These are phyloP conservation scores for Chrysotoxum bicinctum DNA, from an alignment of 2,888 invertebrate species.

Conservation along the genomic window DNA sequence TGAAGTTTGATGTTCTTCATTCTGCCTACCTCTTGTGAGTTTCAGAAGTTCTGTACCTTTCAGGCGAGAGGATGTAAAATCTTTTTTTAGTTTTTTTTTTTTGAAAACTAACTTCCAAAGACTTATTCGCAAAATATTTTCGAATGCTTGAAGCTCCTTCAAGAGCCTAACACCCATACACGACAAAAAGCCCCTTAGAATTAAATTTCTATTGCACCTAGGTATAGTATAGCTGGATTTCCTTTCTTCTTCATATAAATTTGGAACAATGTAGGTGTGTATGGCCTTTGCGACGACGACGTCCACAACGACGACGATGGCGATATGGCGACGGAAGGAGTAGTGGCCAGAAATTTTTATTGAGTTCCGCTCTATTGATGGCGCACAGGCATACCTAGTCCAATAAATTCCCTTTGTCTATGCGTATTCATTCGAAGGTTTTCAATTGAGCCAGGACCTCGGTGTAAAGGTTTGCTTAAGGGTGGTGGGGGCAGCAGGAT, in stretches of 20 bases:
- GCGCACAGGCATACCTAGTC: slow-evolving; percentile 53
- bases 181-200: slow-evolving; percentile 15
- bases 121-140: slow-evolving; percentile 62
- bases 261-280: slow-evolving; percentile 22
- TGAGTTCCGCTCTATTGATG: slow-evolving; percentile 71
- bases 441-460: slow-evolving; percentile 34
- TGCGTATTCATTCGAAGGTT: slow-evolving; percentile 68
- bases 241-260: neutral
- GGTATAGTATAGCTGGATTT: neutral
- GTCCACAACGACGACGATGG: neutral
- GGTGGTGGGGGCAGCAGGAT: neutral
- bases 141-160: slow-evolving; percentile 38
- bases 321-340: neutral
- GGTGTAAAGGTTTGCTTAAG: neutral
- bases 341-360: slow-evolving; percentile 60
- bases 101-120: slow-evolving; percentile 23
- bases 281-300: neutral
- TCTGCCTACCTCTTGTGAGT: neutral
- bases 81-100: slow-evolving; percentile 8
- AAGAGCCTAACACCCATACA: slow-evolving; percentile 31
- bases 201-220: slow-evolving; percentile 44
- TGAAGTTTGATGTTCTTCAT: slow-evolving; percentile 44
- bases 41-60: slow-evolving; percentile 41
- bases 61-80: slow-evolving; percentile 45
- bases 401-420: slow-evolving; percentile 66